Base-by-base conservation (phyloP, 2,888 invertebrate genomes). In the Gerris lacustris region DNA sequence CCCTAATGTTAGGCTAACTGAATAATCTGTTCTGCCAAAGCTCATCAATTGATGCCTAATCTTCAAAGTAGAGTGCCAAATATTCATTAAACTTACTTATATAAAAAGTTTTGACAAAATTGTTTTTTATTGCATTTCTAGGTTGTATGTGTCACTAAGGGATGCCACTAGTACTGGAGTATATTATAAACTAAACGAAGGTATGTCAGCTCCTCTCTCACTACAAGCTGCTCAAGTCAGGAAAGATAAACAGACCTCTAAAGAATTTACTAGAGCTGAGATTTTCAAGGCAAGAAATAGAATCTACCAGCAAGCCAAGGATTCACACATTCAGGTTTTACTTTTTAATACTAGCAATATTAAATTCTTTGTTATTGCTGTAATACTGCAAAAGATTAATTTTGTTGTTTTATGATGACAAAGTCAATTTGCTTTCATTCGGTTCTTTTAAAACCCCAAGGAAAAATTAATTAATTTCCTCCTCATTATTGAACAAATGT, bases 131-230 rank as follows among this genome's bases (percentile, higher is more conserved):
- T 31, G 4, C 4, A 17, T 45, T 69, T 66, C 2, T 44, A 70
- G 70, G 18, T 63, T 70, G 44, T 64, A 67, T 62, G 45, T 70
- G 62, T 45, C 63, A 31, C 31, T 70, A 45, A 62, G 70, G 9
- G 70, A 68, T 63, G 45, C 31, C 43, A 67, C 67, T 18, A 64
- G 67, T 43, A 63, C 70, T 43, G 44, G 18, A 9, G 70, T 70
- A 7, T 67, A 55, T 18, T 70, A 70, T 45, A 68, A 64, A 68
- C 43, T 70, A 6, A 68, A 31, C n/a, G 31, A 67, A 18, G 70
- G 70, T 15, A 17, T 70, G 44, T 43, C 67, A 17, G 55, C 43
- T 17, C 70, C 70, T 64, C 63, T 70, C 43, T 68, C 67, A 43
- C 68, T 67, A 47, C 67, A 67, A 43, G 63, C 63, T 31, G 44